Conservation (phyloP, 92 coral and sea anemone genomes). For the Bergia puertoricense region DNA sequence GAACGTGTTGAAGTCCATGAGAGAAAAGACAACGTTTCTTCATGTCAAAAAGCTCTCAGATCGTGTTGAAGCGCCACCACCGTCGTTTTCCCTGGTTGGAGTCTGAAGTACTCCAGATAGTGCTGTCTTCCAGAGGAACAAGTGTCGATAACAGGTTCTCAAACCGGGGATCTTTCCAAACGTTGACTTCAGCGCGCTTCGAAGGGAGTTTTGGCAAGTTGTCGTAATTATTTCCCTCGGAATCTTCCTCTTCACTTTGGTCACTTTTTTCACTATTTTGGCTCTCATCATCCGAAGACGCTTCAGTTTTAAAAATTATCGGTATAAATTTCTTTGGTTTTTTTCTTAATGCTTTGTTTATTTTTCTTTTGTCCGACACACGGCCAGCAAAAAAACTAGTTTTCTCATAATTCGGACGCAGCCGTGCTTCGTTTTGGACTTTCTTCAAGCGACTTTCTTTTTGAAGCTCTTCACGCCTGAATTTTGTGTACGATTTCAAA, state of each 20-base stretch:
- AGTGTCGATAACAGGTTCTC: conserved; percentile 60
- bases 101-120: neutral
- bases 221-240: neutral
- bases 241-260: neutral
- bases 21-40: neutral
- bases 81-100: neutral
- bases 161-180: conserved; percentile 58
- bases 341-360: neutral
- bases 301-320: neutral
- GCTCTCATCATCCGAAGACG: neutral
- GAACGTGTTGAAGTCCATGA: neutral
- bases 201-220: conserved; percentile 48
- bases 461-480: conserved; percentile 47
- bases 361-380: neutral
- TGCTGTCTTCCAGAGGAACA: conserved; percentile 42
- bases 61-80: conserved; percentile 10
- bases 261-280: neutral
- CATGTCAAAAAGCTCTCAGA: neutral
- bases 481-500: conserved; percentile 53
- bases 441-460: conserved; percentile 57
- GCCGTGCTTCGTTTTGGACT: conserved; percentile 53
- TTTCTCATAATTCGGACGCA: conserved; percentile 32
- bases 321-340: neutral
- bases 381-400: conserved; percentile 12
- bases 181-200: conserved; percentile 14